Evolutionary conservation across 2,113 vertebrate species (phyloP), one percentile per base, ranked within the genome.

Genomic region (Galeopterus variegatus): DNA sequence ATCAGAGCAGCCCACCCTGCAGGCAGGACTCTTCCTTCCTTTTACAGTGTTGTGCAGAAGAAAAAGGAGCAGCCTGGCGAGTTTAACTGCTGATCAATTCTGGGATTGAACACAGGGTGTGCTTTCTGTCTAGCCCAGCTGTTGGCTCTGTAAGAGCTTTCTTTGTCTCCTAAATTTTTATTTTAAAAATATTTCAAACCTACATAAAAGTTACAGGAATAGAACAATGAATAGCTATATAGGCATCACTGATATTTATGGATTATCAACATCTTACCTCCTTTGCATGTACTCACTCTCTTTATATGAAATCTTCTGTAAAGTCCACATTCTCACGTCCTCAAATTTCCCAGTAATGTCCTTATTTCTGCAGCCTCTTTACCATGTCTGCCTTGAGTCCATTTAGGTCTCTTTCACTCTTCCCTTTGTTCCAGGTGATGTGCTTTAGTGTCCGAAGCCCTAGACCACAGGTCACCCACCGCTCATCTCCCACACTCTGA

Each of bases 381-480:
- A 26, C 13, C 4, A 14, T 2, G 0, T 11, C 24, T 45, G 1
- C 3, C 52, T 84, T 73, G 21, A 14, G 13, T 58, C 33, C 31
- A n/a, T 1, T 15, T 14, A 56, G 28, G 1, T 6, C 19, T 90
- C 13, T 58, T n/a, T 87, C 15, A 5, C 11, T 69, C 24, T 33
- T 1, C 1, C 54, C 19, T 52, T 70, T 52, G 14, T 24, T 18
- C 24, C 24, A 13, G 2, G 31, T 19, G 7, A 36, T 58, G 69
- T 17, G 45, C 50, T 52, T 83, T 18, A 62, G 1, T 3, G 9
- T 11, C 14, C 33, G 31, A 93, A 26, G 4, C 9, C 81, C 26
- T 4, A 28, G n/a, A 36, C 3, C 8, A 1, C 0, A 21, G 18
- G 6, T 56, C 6, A 2, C 33, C 41, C 5, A 3, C 2, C 21